Evolutionary conservation across 2,797 vertebrate species (phyloP).

Genomic region (Selene dorsalis): DNA sequence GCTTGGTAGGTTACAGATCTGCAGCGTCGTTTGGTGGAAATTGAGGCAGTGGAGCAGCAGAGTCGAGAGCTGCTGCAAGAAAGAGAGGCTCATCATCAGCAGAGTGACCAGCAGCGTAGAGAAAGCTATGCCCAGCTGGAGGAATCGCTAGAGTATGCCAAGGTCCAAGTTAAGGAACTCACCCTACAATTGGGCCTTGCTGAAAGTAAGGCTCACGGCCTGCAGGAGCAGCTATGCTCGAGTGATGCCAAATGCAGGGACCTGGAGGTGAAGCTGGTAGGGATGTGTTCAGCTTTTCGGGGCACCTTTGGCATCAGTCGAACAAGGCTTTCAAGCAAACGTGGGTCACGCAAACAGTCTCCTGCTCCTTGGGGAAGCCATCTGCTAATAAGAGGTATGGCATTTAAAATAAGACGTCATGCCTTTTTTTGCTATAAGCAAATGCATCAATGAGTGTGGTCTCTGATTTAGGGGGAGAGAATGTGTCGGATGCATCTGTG

Average conservation of each 20-base stretch:
- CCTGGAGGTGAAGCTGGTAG: slow-evolving; percentile 77
- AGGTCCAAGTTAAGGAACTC: slow-evolving; percentile 65
- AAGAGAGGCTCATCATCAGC: slow-evolving; percentile 70
- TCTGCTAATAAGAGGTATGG: slow-evolving; percentile 82
- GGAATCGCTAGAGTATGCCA: slow-evolving; percentile 75
- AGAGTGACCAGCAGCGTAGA: slow-evolving; percentile 71
- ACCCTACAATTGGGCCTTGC: slow-evolving; percentile 71
- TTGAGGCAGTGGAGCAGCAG: slow-evolving; percentile 70
- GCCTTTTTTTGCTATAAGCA: slow-evolving; percentile 3
- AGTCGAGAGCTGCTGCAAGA: slow-evolving; percentile 73
- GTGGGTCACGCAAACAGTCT: slow-evolving; percentile 66
- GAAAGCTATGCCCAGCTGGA: slow-evolving; percentile 70
- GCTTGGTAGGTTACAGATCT: slow-evolving; percentile 80
- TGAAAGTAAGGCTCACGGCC: slow-evolving; percentile 63
- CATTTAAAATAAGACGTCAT: not conserved
- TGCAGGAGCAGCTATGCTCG: slow-evolving; percentile 82
- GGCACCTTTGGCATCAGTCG: slow-evolving; percentile 75
- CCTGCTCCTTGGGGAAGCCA: slow-evolving; percentile 69
- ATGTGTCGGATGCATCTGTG: slow-evolving; percentile 48
- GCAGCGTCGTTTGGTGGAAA: slow-evolving; percentile 77
- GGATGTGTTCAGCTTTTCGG: slow-evolving; percentile 78
- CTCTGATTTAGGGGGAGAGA: slow-evolving; percentile 62
- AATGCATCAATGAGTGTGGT: slow-evolving; percentile 20
- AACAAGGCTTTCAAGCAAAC: slow-evolving; percentile 43
- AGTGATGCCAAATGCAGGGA: slow-evolving; percentile 68